phyloP scores from a whole-genome alignment of 2,888 invertebrate genomes.

The Hemistola chrysoprasaria region DNA sequence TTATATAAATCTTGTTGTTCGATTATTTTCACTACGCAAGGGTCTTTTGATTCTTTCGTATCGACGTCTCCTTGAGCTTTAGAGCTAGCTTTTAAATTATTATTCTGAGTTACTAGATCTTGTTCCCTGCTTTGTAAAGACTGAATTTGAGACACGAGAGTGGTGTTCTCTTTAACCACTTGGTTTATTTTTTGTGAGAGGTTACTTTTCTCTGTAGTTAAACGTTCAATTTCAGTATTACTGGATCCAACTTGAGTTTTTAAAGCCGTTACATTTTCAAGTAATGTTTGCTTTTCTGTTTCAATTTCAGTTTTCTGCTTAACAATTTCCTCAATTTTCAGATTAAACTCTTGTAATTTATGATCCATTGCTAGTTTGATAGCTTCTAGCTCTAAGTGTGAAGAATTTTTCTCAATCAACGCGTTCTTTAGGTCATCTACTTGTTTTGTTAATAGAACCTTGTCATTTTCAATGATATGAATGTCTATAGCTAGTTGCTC shows the following conservation, averaged over 20 bases:
- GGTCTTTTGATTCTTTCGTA: slow-evolving; percentile 7
- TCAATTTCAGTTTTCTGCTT: slow-evolving; percentile 45
- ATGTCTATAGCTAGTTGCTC: slow-evolving; percentile 77
- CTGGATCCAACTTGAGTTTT: slow-evolving; percentile 30
- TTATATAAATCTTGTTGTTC: slow-evolving; percentile 17
- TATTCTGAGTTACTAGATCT: slow-evolving; percentile 15
- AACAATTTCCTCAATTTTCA: slow-evolving; percentile 40
- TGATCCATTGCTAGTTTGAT: slow-evolving; percentile 51
- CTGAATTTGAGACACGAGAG: slow-evolving; percentile 14
- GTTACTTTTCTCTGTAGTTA: slow-evolving; percentile 36
- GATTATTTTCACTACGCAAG: slow-evolving; percentile 12
- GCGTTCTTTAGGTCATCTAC: slow-evolving; percentile 66
- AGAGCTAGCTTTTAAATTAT: slow-evolving; percentile 5
- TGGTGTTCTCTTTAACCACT: slow-evolving; percentile 40
- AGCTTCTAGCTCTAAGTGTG: slow-evolving; percentile 46
- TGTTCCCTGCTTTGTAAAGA: slow-evolving; percentile 15
- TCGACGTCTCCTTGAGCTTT: slow-evolving; percentile 11
- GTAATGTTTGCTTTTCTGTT: slow-evolving; percentile 41
- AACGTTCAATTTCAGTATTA: slow-evolving; percentile 18
- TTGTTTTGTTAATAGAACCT: slow-evolving; percentile 68
- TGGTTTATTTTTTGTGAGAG: slow-evolving; percentile 12
- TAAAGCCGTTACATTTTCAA: slow-evolving; percentile 38
- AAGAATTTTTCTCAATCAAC: slow-evolving; percentile 44
- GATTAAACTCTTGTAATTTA: slow-evolving; percentile 54
- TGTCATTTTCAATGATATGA: slow-evolving; percentile 77